These are phyloP conservation scores for Agonum fuliginosum DNA, from an alignment of 2,888 invertebrate species.

Conservation along the genomic window DNA sequence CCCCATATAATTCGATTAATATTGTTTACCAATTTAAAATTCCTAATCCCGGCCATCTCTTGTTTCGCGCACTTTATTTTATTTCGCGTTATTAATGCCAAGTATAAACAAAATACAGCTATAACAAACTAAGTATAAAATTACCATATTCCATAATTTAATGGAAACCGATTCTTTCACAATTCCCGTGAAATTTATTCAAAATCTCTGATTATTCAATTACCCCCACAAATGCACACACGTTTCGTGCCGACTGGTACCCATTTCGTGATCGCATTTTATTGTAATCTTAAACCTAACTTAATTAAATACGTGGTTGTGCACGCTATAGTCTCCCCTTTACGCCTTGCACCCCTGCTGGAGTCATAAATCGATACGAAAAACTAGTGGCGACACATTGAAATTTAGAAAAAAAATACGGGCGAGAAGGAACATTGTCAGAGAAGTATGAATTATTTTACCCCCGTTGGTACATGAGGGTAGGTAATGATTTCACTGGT, in stretches of 20 bases:
- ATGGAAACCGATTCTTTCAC: not conserved
- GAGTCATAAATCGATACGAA: not conserved
- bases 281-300: conserved; percentile 71
- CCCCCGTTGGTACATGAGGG: not conserved
- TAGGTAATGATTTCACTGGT: not conserved
- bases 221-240: conserved; percentile 54
- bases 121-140: too few species aligned
- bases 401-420: too few species aligned
- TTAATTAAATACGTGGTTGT: conserved; percentile 71
- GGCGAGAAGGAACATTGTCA: too few species aligned
- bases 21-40: too few species aligned
- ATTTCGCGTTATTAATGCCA: too few species aligned
- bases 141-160: too few species aligned
- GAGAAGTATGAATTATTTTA: too few species aligned
- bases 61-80: too few species aligned
- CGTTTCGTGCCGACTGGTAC: conserved; percentile 41
- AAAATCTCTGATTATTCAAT: conserved; percentile 54
- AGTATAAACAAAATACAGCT: too few species aligned
- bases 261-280: conserved; percentile 69
- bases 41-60: too few species aligned
- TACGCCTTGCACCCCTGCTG: not conserved
- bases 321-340: conserved; percentile 26
- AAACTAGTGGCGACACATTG: too few species aligned
- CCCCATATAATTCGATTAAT: too few species aligned
- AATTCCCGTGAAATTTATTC: not conserved